phyloP scores from a whole-genome alignment of 1,140 invertebrate species.

The Halictus rubicundus region DNA sequence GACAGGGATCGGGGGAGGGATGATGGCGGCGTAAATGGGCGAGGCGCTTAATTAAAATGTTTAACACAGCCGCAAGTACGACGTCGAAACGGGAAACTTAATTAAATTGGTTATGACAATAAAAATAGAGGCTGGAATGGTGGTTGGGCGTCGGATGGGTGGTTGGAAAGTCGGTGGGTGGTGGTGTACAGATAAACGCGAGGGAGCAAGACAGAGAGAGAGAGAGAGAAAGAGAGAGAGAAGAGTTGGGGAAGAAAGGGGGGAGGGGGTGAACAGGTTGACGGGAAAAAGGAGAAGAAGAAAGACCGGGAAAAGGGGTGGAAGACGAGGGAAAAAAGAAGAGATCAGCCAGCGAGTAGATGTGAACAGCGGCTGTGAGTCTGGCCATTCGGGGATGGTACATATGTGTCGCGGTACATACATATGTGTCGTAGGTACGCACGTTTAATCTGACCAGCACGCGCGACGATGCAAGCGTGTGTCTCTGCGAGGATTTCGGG shows the following conservation, averaged over 20 bases:
- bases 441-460: constrained; percentile 26
- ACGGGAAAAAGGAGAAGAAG: constrained; percentile 11
- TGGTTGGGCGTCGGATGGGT: neutral
- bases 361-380: constrained; percentile 28
- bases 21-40: constrained; percentile 56
- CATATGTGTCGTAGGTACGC: neutral
- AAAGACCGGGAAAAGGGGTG: neutral
- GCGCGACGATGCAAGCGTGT: constrained; percentile 7
- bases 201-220: too few species aligned
- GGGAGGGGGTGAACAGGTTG: neutral
- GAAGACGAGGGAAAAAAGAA: constrained; percentile 26
- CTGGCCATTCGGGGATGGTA: neutral
- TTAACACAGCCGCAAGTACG: constrained; percentile 64
- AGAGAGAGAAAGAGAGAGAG: neutral
- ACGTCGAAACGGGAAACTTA: constrained; percentile 67
- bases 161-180: too few species aligned
- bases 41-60: constrained; percentile 69
- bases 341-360: constrained; percentile 24
- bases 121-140: constrained; percentile 59
- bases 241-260: neutral
- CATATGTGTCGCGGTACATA: neutral
- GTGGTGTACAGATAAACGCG: too few species aligned
- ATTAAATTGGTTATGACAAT: constrained; percentile 70
- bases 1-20: neutral
- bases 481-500: constrained; percentile 18